phyloP scores from a whole-genome alignment of 2,797 vertebrate genomes.

The Bryconaethiops microstoma region DNA sequence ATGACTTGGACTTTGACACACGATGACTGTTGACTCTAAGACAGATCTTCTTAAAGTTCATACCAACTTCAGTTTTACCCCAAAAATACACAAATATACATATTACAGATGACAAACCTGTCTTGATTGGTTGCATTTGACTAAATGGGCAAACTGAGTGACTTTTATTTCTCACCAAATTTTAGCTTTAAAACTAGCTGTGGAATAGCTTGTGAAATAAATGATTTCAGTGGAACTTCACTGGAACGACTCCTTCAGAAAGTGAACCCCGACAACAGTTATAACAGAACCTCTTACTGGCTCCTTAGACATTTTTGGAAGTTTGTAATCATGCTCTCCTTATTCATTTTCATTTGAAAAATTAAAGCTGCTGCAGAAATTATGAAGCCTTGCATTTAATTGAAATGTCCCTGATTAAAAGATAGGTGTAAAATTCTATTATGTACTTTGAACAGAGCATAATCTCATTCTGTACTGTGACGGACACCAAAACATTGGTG shows the following conservation, averaged over 20 bases:
- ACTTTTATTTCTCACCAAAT: no score
- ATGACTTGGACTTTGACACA: neutral
- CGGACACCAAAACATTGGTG: no score
- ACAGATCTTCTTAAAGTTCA: no score
- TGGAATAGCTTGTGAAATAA: neutral
- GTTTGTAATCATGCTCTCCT: conserved; percentile 50
- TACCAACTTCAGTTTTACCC: no score
- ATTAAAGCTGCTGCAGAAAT: conserved; percentile 64
- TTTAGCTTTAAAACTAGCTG: neutral
- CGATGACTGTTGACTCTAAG: neutral
- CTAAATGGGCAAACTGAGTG: no score
- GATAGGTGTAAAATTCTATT: conserved; percentile 64
- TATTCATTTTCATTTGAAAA: conserved; percentile 58
- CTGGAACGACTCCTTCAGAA: conserved; percentile 9
- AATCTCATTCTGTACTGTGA: conserved; percentile 34
- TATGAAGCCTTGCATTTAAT: conserved; percentile 65
- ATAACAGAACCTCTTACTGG: conserved; percentile 32
- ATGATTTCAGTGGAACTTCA: neutral
- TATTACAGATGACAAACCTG: neutral
- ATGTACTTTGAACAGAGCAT: conserved; percentile 50
- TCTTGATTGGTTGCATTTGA: neutral
- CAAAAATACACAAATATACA: no score
- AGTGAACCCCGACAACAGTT: neutral
- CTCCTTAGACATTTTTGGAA: conserved; percentile 54
- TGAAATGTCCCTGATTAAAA: conserved; percentile 70